Evolutionary conservation across 2,797 vertebrate species (phyloP), one percentile per base, ranked within the genome.

Genomic region (Austrolebias charrua): DNA sequence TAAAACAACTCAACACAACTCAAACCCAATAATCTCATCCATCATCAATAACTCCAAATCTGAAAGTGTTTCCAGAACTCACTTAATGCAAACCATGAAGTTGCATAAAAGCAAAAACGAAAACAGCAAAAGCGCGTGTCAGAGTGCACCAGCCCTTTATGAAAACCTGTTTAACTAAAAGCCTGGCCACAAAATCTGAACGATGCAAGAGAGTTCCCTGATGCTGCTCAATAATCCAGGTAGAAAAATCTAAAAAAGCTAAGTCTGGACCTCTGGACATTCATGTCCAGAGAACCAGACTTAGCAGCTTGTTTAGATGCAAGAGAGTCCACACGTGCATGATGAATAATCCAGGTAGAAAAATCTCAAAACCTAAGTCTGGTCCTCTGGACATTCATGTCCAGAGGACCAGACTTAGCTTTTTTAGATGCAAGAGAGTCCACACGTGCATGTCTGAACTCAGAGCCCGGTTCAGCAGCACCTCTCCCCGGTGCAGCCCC

Each of bases 401-500:
- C n/a, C n/a, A n/a, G n/a, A n/a, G n/a, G n/a, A n/a, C n/a, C n/a
- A n/a, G n/a, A n/a, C n/a, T n/a, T n/a, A n/a, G n/a, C n/a, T n/a
- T n/a, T n/a, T n/a, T n/a, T n/a, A 47, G 19, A 63, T 55, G 28
- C 28, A 0, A n/a, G 46, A 19, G 49, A 60, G 42, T 55, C 53
- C 57, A 55, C 67, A 74, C 63, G 60, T 70, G 71, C 19, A 57
- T 16, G 43, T 48, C 44, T 64, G 11, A 75, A 80, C 63, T 82
- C 69, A n/a, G 35, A 47, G 31, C 4, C n/a, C 35, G 58, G 20
- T 59, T 57, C 16, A 14, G 11, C n/a, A 8, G 19, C 46, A 18
- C 11, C 20, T 60, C 14, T 20, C 55, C 33, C 40, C 3, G 7
- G 20, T 18, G 48, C 66, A 57, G 24, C 13, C 24, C 62, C 24